Evolutionary conservation across 2,113 vertebrate species (phyloP).

Genomic region (Polypterus bichir): DNA sequence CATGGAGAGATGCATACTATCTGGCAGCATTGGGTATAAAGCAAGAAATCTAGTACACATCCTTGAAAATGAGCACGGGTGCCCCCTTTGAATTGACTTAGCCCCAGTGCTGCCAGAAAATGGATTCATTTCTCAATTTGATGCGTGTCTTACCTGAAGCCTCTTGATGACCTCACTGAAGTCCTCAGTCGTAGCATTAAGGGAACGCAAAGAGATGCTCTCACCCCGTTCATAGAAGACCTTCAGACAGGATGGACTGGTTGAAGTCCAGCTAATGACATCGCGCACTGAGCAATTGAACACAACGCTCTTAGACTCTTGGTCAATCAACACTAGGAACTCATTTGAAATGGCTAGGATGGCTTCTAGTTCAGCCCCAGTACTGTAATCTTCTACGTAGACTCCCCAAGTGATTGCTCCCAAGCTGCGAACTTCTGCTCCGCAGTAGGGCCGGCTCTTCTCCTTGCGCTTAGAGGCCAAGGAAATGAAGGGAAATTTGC

Average conservation of each 20-base stretch:
- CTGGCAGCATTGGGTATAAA: too few species aligned
- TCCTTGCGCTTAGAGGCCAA: constrained; percentile 88
- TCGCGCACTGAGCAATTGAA: constrained; percentile 89
- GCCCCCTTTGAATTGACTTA: too few species aligned
- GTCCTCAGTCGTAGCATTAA: constrained; percentile 74
- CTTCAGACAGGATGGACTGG: constrained; percentile 75
- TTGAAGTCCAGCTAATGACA: constrained; percentile 83
- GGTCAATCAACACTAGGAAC: constrained; percentile 77
- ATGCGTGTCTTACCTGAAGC: constrained; percentile 64
- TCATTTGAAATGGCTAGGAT: constrained; percentile 82
- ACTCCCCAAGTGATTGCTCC: constrained; percentile 80
- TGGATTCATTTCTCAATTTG: too few species aligned
- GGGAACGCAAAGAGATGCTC: constrained; percentile 78
- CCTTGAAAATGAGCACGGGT: too few species aligned
- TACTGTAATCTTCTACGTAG: constrained; percentile 79
- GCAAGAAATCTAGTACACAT: too few species aligned
- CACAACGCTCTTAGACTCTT: constrained; percentile 76
- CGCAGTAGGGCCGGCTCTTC: constrained; percentile 72
- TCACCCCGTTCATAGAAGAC: constrained; percentile 90
- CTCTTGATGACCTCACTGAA: constrained; percentile 88
- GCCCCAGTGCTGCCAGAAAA: too few species aligned
- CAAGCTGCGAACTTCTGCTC: constrained; percentile 76
- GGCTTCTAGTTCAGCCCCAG: constrained; percentile 75
- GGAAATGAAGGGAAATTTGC: constrained; percentile 89
- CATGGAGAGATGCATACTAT: too few species aligned